Evolutionary conservation across 2,113 vertebrate genomes (phyloP), one percentile per base, ranked within the genome.

Genomic region (Galemys pyrenaicus): DNA sequence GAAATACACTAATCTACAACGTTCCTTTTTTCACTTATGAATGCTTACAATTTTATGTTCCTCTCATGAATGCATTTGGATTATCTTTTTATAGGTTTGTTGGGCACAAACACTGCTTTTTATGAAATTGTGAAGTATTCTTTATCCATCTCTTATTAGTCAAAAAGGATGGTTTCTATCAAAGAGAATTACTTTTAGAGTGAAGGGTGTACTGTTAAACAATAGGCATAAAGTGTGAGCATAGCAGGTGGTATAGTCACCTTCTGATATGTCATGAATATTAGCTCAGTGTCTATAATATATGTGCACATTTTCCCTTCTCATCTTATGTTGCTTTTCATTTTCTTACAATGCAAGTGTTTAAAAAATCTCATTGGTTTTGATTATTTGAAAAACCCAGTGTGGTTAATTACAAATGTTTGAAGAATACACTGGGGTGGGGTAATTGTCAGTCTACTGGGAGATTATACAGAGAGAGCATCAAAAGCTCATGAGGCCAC

Each of bases 391-490:
- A 93, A 93, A 32, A 73, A 58, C 17, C 17, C 54, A 87, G 70
- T 90, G 30, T 84, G 26, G 39, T 87, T 95, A 92, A 94, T 95
- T 95, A 51, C 78, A 96, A 87, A 51, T 75, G 28, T 51, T 92
- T 89, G 41, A 87, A 80, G 70, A 92, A 71, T 84, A 67, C 35
- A 70, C 65, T 64, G 28, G 56, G 49, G 65, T 82, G 26, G 16
- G 90, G 39, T 84, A 89, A 95, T 95, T 95, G 44, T 20, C 41
- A 92, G 32, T 54, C 93, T 90, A 35, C 51, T 84, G 80, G 80
- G 71, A 92, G 16, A 79, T 81, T 70, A 95, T 37, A 64, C 24
- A 54, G 7, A 89, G 60, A 91, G 62, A 87, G 15, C 75, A 87
- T 54, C 87, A n/a, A 96, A 92, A 92, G 32, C 88, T 80, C 91